Percentiles rank a stretch among this genome's conserved stretches.
Conservation (phyloP, 1,140 invertebrate genomes). For the Drosophila prosaltans region DNA sequence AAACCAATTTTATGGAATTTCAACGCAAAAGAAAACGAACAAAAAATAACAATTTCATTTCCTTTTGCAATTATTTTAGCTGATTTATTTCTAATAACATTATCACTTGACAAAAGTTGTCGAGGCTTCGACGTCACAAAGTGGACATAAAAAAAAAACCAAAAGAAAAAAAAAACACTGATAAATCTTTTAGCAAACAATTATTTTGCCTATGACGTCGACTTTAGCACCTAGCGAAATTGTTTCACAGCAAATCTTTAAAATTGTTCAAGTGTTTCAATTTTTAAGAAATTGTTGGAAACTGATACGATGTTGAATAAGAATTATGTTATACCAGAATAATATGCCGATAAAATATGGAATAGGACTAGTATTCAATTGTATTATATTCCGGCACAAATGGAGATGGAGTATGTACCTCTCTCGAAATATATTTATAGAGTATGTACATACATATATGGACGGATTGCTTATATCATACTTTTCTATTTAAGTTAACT, state of each 20-base stretch:
- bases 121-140: constrained; percentile 3
- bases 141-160: background rate
- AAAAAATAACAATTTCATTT: constrained; percentile 1
- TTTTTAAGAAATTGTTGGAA: background rate
- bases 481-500: too few relatives aligned
- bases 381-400: too few relatives aligned
- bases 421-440: too few relatives aligned
- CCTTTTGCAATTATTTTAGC: background rate
- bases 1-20: constrained; percentile 11
- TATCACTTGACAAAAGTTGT: constrained; percentile 3
- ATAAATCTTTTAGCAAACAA: constrained; percentile 15
- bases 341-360: too few relatives aligned
- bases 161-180: background rate
- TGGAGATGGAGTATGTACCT: too few relatives aligned
- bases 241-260: background rate
- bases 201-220: background rate
- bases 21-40: background rate
- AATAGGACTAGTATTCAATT: too few relatives aligned
- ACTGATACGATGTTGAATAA: background rate
- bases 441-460: too few relatives aligned
- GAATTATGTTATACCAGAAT: too few relatives aligned
- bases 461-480: too few relatives aligned
- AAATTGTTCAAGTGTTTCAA: background rate
- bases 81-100: constrained; percentile 12
- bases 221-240: background rate